phyloP scores from a whole-genome alignment of 2,113 vertebrate species.

The Abramis brama region DNA sequence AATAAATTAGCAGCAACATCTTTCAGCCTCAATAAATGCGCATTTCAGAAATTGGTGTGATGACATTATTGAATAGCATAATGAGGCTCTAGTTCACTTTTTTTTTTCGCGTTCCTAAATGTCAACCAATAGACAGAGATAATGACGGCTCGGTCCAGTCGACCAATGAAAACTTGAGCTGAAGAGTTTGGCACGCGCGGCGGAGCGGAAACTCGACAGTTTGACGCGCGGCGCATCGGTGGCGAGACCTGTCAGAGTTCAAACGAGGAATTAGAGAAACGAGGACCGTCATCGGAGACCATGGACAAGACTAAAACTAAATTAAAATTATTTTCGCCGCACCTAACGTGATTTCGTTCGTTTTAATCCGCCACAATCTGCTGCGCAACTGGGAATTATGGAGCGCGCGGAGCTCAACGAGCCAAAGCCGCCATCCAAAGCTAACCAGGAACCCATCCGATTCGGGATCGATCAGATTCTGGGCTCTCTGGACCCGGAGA shows the following conservation, averaged over 20 bases:
- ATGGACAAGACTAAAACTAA: constrained; percentile 42
- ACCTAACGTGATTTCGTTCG: constrained; percentile 37
- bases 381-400: constrained; percentile 77
- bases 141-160: constrained; percentile 61
- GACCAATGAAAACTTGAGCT: constrained; percentile 66
- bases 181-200: constrained; percentile 63
- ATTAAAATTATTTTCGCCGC: not conserved
- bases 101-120: constrained; percentile 24
- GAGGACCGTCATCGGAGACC: constrained; percentile 1
- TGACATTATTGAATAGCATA: constrained; percentile 6
- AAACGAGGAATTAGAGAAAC: not conserved
- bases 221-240: constrained; percentile 37
- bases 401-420: constrained; percentile 74
- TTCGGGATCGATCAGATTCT: constrained; percentile 95
- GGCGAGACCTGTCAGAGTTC: constrained; percentile 44
- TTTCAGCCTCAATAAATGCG: constrained; percentile 24
- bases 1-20: constrained; percentile 25
- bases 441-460: constrained; percentile 89
- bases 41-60: constrained; percentile 26
- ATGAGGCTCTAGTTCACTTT: not conserved
- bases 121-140: constrained; percentile 61
- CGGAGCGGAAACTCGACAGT: constrained; percentile 61
- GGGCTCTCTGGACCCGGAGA: constrained; percentile 85
- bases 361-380: not conserved
- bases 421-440: constrained; percentile 80